Evolutionary conservation across 2,888 invertebrate species (phyloP).

Genomic region (Sepiola atlantica): DNA sequence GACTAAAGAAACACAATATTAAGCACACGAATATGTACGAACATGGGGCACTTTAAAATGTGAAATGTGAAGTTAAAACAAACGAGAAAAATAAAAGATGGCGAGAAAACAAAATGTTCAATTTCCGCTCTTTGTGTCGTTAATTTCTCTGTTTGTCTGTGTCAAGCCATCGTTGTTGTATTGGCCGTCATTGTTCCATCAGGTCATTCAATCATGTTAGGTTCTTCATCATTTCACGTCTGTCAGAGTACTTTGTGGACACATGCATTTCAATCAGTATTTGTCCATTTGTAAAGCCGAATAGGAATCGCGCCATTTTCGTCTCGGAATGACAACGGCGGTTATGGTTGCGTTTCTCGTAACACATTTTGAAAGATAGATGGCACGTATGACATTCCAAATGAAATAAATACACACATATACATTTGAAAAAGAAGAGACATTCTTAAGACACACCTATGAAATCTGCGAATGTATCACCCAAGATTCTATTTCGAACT

Average conservation of each 20-base stretch:
- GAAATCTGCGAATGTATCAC: background rate
- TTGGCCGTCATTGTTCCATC: background rate
- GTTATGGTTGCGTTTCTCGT: background rate
- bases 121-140: background rate
- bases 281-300: constrained; percentile 16
- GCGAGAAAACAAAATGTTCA: no score
- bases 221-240: background rate
- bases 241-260: background rate
- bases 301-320: background rate
- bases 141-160: constrained; percentile 14
- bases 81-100: no score
- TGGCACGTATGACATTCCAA: background rate
- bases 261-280: constrained; percentile 18
- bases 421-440: background rate
- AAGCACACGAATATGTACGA: no score
- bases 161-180: background rate
- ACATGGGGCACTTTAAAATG: no score
- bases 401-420: background rate
- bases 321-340: background rate
- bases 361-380: background rate
- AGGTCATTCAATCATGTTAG: background rate
- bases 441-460: background rate
- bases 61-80: no score
- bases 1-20: no score
- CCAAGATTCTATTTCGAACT: no score